phyloP scores from a whole-genome alignment of 1,140 invertebrate species.

The Colletes latitarsis region DNA sequence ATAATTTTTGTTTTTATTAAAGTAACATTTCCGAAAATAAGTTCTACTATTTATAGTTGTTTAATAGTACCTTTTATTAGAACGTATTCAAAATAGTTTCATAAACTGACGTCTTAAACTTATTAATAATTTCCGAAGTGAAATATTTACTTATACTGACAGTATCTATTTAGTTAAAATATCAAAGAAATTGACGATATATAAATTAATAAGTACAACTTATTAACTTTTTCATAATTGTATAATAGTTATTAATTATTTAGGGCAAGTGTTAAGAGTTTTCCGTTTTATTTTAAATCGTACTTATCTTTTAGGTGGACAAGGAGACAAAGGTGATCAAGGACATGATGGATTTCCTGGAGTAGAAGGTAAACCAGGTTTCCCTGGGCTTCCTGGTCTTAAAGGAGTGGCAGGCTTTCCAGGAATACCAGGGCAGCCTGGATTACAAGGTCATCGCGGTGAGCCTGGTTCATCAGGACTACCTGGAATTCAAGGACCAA shows the following conservation, averaged over 20 bases:
- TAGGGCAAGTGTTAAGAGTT: background rate
- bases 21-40: background rate
- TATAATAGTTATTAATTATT: background rate
- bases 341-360: slow-evolving; percentile 70
- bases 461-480: slow-evolving; percentile 76
- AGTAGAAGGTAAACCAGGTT: slow-evolving; percentile 65
- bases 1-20: no score
- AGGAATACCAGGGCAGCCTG: slow-evolving; percentile 72
- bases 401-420: slow-evolving; percentile 80
- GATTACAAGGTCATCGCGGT: slow-evolving; percentile 62
- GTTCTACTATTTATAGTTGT: background rate
- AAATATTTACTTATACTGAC: background rate
- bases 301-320: slow-evolving; percentile 58
- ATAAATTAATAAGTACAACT: no score
- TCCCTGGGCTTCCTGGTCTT: slow-evolving; percentile 78
- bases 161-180: background rate
- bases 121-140: no score
- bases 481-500: slow-evolving; percentile 76
- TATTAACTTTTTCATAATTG: background rate
- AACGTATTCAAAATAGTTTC: no score
- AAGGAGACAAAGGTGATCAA: slow-evolving; percentile 67
- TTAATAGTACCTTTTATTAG: no score
- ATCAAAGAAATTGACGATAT: no score
- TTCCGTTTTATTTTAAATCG: background rate
- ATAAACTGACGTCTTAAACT: no score